Evolutionary conservation across 2,113 vertebrate species (phyloP), one percentile per base, ranked within the genome.

Genomic region (Daboia siamensis): DNA sequence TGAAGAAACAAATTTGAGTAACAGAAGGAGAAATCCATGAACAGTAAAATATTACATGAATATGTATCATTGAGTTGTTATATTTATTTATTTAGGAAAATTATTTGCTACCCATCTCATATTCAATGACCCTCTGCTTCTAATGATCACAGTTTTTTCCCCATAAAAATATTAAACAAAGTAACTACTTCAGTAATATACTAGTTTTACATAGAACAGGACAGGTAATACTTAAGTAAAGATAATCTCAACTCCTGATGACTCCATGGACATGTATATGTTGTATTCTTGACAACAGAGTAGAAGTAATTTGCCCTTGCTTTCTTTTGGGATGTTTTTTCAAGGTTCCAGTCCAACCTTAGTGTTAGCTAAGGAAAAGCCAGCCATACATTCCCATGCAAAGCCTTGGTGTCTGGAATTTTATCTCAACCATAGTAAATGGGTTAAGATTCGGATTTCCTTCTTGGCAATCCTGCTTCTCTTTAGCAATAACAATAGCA

Each of bases 301-400:
- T 80, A 44, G 17, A 44, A 44, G 7, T 44, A 80, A 8, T 44
- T 80, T 80, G 74, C 17, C n/a, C 33, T 44, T 80, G 17, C 74
- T 80, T 80, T 80, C 74, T 21, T 80, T 33, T 80, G 33, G 74
- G 74, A 44, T 80, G 74, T 44, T 80, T 80, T 80, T 80, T 80
- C 74, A 80, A 80, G 7, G 7, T 80, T 44, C 74, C 74, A 44
- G 74, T 80, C 74, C 33, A 80, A 21, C 33, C 74, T 44, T 80
- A 80, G 33, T 44, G 74, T 80, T 80, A 95, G 4, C 29, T n/a
- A 93, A 74, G 92, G 86, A 89, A 51, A 93, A 26, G 39, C 26
- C 59, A 23, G 26, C 44, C 24, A 90, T 4, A 2, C 1, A 54
- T 44, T 39, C 39, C 48, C 85, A 48, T 59, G 57, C 1, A 84